Conservation (phyloP, 2,113 vertebrate species). For the Calonectris borealis region DNA sequence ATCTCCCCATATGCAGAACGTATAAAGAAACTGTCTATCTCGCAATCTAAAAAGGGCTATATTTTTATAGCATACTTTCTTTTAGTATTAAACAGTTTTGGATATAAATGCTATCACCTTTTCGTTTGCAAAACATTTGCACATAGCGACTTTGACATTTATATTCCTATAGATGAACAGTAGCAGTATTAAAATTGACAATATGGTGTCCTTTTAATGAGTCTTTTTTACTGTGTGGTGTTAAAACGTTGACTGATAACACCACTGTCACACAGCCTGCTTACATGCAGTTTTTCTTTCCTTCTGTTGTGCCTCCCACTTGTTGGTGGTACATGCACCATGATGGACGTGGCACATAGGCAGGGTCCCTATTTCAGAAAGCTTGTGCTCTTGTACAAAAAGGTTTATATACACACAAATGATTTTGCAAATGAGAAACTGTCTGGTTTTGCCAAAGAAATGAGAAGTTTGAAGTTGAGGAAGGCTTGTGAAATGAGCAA, state of each 20-base stretch:
- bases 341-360: background rate
- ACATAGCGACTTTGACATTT: background rate
- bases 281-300: background rate
- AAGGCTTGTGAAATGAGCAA: background rate
- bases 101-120: background rate
- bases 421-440: background rate
- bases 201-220: background rate
- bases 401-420: background rate
- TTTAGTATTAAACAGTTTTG: background rate
- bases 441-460: background rate
- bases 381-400: background rate
- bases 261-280: background rate
- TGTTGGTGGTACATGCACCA: background rate
- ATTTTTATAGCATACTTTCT: background rate
- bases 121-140: background rate
- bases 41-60: background rate
- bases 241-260: background rate
- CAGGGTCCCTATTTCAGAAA: background rate
- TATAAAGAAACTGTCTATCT: background rate
- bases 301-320: background rate
- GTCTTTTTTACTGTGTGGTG: background rate
- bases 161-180: background rate
- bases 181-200: background rate
- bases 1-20: fast-evolving
- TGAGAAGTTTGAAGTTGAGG: background rate